Conservation (phyloP, 1,140 invertebrate species). For the Ptiloglossa arizonensis region DNA sequence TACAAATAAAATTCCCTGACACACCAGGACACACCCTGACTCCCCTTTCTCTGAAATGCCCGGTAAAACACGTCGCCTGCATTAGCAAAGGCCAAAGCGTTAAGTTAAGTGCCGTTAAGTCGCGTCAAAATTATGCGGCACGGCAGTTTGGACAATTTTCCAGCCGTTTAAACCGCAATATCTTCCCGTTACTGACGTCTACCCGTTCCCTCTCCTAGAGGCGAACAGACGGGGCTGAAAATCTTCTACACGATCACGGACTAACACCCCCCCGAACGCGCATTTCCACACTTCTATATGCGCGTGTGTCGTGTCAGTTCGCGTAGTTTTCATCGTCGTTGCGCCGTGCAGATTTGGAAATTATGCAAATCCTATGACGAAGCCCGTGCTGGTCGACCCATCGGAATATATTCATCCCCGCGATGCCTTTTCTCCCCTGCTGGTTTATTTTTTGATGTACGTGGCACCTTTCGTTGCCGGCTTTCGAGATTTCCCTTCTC, state of each 20-base stretch:
- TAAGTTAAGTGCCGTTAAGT: constrained; percentile 62
- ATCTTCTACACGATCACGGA: constrained; percentile 39
- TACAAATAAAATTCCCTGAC: constrained; percentile 1
- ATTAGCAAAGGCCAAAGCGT: constrained; percentile 49
- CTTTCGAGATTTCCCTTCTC: constrained; percentile 28
- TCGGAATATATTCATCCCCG: constrained; percentile 70
- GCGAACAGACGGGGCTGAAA: constrained; percentile 21
- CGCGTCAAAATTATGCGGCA: constrained; percentile 69
- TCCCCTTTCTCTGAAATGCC: constrained; percentile 3
- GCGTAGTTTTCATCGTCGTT: constrained; percentile 65
- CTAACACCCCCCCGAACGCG: background rate
- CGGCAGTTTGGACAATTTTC: constrained; percentile 78
- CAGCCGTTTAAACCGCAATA: constrained; percentile 74
- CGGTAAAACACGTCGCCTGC: constrained; percentile 40
- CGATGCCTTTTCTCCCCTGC: background rate
- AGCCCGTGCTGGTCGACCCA: constrained; percentile 42
- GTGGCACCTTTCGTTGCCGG: constrained; percentile 8
- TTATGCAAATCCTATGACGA: constrained; percentile 76
- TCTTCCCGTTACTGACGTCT: constrained; percentile 50
- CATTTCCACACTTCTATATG: background rate
- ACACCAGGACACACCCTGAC: background rate
- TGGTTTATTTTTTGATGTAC: constrained; percentile 1
- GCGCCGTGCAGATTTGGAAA: constrained; percentile 73
- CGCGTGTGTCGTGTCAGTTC: constrained; percentile 63
- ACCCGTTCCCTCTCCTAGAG: background rate